phyloP scores from a whole-genome alignment of 2,113 vertebrate genomes.

The Myrmecophaga tridactyla region DNA sequence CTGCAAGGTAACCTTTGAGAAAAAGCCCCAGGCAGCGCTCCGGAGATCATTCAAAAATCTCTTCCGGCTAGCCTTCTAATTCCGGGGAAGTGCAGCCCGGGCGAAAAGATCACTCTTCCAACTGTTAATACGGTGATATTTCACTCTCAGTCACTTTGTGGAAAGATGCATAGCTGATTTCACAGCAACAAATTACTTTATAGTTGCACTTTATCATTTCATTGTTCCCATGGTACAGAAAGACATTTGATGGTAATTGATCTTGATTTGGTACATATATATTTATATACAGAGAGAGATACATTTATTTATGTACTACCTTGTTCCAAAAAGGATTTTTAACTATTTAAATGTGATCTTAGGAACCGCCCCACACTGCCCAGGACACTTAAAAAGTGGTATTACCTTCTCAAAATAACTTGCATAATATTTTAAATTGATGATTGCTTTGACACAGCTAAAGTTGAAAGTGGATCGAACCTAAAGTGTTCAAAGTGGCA shows the following conservation, averaged over 20 bases:
- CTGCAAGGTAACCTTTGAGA: not conserved
- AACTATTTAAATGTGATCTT: not conserved
- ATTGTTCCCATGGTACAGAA: not conserved
- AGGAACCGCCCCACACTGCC: not conserved
- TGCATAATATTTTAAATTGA: not conserved
- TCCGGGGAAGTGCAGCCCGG: not conserved
- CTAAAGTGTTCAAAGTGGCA: not conserved
- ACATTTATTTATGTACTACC: not conserved
- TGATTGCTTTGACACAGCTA: not conserved
- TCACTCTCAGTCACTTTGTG: not conserved
- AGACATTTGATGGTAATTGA: slow-evolving; percentile 30
- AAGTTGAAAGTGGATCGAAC: not conserved
- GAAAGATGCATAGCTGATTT: not conserved
- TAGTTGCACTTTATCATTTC: not conserved
- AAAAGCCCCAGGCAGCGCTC: not conserved
- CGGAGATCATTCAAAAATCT: not conserved
- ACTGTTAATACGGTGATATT: not conserved
- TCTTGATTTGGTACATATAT: not conserved
- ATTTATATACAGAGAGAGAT: not conserved
- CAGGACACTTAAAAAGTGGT: not conserved
- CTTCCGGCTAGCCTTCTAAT: not conserved
- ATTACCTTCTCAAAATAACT: not conserved
- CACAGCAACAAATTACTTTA: slow-evolving; percentile 10
- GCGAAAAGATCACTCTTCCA: not conserved
- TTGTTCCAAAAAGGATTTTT: slow-evolving; percentile 31